Evolutionary conservation across 2,888 invertebrate genomes (phyloP).

Genomic region (Dromius quadrimaculatus): DNA sequence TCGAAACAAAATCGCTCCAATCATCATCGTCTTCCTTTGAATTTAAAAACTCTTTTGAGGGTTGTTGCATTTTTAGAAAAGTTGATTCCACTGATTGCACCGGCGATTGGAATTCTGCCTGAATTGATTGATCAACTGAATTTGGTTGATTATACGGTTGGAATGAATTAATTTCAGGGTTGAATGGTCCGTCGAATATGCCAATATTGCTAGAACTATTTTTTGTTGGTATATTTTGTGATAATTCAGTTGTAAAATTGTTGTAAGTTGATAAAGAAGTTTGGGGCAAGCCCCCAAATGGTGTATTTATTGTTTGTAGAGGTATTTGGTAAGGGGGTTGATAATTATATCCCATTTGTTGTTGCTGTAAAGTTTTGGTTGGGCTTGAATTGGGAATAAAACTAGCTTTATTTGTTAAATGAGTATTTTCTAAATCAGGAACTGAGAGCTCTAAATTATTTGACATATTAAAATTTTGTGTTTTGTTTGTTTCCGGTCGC

Average conservation of each 20-base stretch:
- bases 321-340: constrained; percentile 48
- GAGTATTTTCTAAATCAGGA: constrained; percentile 44
- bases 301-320: constrained; percentile 45
- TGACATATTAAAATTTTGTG: constrained; percentile 8
- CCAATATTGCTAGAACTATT: constrained; percentile 2
- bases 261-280: constrained; percentile 35
- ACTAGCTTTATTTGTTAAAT: constrained; percentile 22
- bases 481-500: constrained; percentile 12
- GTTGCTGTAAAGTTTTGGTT: constrained; percentile 28
- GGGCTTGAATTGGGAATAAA: constrained; percentile 33
- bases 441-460: constrained; percentile 40
- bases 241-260: constrained; percentile 37
- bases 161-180: constrained; percentile 33
- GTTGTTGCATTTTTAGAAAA: constrained; percentile 42
- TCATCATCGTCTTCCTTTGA: constrained; percentile 66
- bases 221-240: constrained; percentile 1
- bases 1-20: constrained; percentile 72
- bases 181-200: constrained; percentile 32
- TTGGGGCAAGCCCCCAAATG: constrained; percentile 45
- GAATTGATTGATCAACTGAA: constrained; percentile 3
- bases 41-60: constrained; percentile 10
- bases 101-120: neutral
- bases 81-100: constrained; percentile 38
- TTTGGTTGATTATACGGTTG: constrained; percentile 3
- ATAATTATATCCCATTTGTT: constrained; percentile 29